A percentile compares a stretch with the other conserved stretches of the same genome.
phyloP scores from a whole-genome alignment of 1,140 invertebrate genomes.

The Metaphire vulgaris region DNA sequence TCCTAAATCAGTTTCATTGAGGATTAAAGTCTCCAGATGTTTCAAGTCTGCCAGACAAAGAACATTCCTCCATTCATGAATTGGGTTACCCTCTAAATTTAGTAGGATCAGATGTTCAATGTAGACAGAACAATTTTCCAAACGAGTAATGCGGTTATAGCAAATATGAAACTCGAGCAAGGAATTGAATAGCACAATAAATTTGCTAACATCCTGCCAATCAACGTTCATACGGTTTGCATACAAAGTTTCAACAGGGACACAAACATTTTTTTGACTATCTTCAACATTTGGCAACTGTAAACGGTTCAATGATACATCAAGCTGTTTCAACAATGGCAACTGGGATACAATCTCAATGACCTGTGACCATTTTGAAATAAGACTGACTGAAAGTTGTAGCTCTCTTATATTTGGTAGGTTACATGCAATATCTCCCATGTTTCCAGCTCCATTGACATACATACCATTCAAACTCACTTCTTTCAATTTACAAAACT shows the following conservation, averaged over 20 bases:
- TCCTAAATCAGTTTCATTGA: neutral
- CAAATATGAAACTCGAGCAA: neutral
- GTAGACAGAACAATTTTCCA: neutral
- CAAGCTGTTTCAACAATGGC: neutral
- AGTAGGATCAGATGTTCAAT: neutral
- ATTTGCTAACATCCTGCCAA: neutral
- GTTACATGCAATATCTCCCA: neutral
- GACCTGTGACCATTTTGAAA: neutral
- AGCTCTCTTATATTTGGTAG: neutral
- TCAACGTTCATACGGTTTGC: neutral
- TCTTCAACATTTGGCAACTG: neutral
- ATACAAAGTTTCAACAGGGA: neutral
- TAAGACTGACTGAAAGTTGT: neutral
- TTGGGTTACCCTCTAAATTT: slow-evolving; percentile 12
- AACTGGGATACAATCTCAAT: neutral
- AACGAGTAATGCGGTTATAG: neutral
- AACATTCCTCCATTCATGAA: neutral
- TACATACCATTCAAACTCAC: neutral
- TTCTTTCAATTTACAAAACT: neutral
- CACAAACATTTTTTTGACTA: neutral
- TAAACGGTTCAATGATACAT: neutral
- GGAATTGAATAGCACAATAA: neutral
- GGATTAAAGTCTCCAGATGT: slow-evolving; percentile 4
- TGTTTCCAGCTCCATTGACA: neutral
- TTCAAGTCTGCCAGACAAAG: neutral